Percentiles rank a stretch among this genome's conserved stretches.
phyloP scores from a whole-genome alignment of 2,797 vertebrate species.

The Buceros bicornis region DNA sequence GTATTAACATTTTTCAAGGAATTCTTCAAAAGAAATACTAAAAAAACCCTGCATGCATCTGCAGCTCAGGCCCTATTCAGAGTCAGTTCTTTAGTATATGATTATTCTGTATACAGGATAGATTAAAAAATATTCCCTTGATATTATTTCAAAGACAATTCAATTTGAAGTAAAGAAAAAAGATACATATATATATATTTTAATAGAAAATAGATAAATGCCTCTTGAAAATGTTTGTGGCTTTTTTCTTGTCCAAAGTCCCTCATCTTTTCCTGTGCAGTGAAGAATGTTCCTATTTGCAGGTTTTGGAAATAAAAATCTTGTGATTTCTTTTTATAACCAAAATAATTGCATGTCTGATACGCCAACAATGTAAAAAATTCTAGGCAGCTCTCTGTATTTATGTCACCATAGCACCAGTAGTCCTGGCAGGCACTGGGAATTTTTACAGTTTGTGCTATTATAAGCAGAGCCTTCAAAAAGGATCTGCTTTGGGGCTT shows the following conservation, averaged over 20 bases:
- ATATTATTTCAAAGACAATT: background rate
- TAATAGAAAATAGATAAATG: background rate
- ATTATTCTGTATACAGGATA: background rate
- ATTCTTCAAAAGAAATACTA: background rate
- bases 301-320: background rate
- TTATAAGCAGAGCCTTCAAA: background rate
- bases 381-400: slow-evolving; percentile 14
- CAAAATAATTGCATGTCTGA: slow-evolving; percentile 12
- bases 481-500: background rate
- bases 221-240: background rate
- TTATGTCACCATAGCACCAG: slow-evolving; percentile 51
- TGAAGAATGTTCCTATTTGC: background rate
- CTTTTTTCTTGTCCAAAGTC: background rate
- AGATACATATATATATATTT: background rate
- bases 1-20: background rate
- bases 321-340: background rate
- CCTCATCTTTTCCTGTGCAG: background rate
- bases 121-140: background rate
- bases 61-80: background rate
- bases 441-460: background rate
- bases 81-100: background rate
- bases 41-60: fast-evolving
- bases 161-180: background rate
- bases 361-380: slow-evolving; percentile 6
- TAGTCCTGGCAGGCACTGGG: background rate